Base-by-base conservation (phyloP, 2,113 vertebrate species). In the Calonectris borealis region DNA sequence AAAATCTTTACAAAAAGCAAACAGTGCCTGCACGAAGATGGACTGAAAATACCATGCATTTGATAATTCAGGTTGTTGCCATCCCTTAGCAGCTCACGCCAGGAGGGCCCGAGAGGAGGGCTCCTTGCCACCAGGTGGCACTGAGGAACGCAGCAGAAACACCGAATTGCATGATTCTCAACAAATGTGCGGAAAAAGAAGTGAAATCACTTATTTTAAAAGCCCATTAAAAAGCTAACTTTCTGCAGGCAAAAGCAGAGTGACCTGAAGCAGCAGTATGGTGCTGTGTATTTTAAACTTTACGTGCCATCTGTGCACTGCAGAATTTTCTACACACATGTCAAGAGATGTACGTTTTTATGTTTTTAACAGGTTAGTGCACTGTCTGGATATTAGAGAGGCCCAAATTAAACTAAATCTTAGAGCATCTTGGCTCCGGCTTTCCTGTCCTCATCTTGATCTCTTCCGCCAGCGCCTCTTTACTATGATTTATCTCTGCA, bases 61-160 rank as follows among this genome's bases (percentile, higher is more conserved):
- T 32, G 10, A 25, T 54, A 34, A 54, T 2, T 29, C 60, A 16
- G 64, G 52, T 13, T n/a, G 34, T 8, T 68, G 42, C 72, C 13
- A 15, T 49, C 58, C 70, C 88, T 58, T 2, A 26, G 64, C 11
- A 0, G 87, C 92, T 76, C 44, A 29, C 2, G 2, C n/a, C 73
- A 54, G 29, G 24, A 82, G 46, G 65, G 85, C 18, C 51, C 7
- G 38, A 66, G 58, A 51, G 52, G 72, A 62, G 77, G 44, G 44
- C 76, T 92, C 83, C 49, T 66, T 82, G 71, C 95, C 89, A 75
- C 91, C 90, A 96, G 96, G 76, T 87, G 96, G 95, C 90, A 94
- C 89, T 91, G 85, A 86, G 88, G 62, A 86, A 92, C 88, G 14
- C 87, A 0, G 22, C 48, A 36, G 54, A 64, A 75, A 68, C 34